These are phyloP conservation scores for Uloborus plumipes DNA, from an alignment of 2,888 invertebrate genomes.

Conservation along the genomic window DNA sequence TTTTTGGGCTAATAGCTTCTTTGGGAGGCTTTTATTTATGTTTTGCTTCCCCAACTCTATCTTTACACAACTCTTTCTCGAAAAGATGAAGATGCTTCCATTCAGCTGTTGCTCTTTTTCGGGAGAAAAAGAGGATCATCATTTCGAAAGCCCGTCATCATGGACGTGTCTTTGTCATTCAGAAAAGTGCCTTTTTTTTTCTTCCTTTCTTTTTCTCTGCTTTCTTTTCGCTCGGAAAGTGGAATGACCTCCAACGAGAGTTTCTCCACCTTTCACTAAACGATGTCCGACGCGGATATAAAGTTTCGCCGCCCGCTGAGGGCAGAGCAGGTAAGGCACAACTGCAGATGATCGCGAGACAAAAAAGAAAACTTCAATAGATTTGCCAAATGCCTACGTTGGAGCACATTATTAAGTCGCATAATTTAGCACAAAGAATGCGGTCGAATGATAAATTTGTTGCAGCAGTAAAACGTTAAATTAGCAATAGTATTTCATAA, in stretches of 20 bases:
- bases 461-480: too few species aligned
- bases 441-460: too few species aligned
- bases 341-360: too few species aligned
- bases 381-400: too few species aligned
- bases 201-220: not conserved
- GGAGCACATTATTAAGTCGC: too few species aligned
- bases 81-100: constrained; percentile 1
- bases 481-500: too few species aligned
- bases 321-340: too few species aligned
- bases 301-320: too few species aligned
- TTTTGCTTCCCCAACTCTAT: constrained; percentile 9
- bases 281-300: too few species aligned
- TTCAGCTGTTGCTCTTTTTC: constrained; percentile 18
- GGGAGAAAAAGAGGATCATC: constrained; percentile 23
- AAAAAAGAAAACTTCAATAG: too few species aligned
- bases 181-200: not conserved
- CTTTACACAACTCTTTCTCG: constrained; percentile 33
- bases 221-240: not conserved
- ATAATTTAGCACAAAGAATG: too few species aligned
- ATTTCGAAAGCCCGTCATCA: constrained; percentile 48
- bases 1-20: constrained; percentile 58
- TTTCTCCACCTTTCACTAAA: not conserved
- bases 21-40: constrained; percentile 36
- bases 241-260: not conserved
- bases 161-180: constrained; percentile 37